These are phyloP conservation scores for Petromus typicus DNA, from an alignment of 2,113 vertebrate genomes.

Conservation along the genomic window DNA sequence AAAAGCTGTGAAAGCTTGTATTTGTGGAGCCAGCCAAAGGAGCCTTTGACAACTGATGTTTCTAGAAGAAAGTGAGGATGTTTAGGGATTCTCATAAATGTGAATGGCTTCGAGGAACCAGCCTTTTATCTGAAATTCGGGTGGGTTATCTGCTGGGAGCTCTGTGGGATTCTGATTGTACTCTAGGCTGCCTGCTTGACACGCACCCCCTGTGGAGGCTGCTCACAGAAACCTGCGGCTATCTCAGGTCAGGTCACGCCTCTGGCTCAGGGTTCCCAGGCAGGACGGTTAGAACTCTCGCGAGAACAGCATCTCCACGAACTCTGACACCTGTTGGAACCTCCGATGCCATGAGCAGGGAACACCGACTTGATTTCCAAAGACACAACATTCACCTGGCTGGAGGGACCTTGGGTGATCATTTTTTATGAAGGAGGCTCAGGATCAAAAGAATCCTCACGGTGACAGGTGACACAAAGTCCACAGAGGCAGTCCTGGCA, in stretches of 20 bases:
- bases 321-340: rapidly evolving
- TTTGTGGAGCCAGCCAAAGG: background rate
- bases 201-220: background rate
- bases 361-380: rapidly evolving
- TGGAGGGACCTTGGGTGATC: background rate
- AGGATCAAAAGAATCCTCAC: background rate
- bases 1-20: background rate
- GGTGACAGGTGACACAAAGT: background rate
- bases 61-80: background rate
- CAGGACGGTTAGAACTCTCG: background rate
- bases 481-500: background rate
- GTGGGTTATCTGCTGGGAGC: background rate
- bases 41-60: background rate
- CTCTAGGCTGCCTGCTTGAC: background rate
- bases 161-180: background rate
- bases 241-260: background rate
- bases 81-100: background rate
- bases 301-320: rapidly evolving
- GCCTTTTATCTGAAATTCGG: background rate
- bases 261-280: background rate
- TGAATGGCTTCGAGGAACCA: background rate
- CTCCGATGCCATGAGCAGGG: background rate
- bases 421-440: background rate
- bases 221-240: background rate
- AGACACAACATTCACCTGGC: background rate